Evolutionary conservation across 2,888 invertebrate species (phyloP).

Genomic region (Cerastoderma edule): DNA sequence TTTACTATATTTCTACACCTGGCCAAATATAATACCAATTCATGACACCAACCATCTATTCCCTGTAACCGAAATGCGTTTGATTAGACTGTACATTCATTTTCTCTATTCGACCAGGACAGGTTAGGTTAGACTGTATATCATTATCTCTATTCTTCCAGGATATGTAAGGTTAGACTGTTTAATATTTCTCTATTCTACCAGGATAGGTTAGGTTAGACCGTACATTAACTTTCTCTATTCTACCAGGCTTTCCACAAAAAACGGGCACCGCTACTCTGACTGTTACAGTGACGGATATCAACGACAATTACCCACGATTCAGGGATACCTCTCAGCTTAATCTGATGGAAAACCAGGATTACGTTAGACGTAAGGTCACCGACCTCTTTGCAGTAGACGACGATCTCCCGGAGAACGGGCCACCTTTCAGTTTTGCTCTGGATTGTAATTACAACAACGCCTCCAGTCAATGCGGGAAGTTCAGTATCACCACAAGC

Average conservation of each 20-base stretch:
- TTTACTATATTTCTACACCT: too few relatives aligned
- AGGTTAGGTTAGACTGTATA: too few relatives aligned
- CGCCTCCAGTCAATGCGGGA: conserved; percentile 33
- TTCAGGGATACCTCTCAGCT: conserved; percentile 87
- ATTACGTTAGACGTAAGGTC: conserved; percentile 11
- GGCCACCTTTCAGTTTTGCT: conserved; percentile 90
- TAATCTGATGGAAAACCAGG: conserved; percentile 46
- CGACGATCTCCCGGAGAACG: conserved; percentile 75
- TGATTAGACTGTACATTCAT: too few relatives aligned
- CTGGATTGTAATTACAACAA: conserved; percentile 42
- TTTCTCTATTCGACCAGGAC: too few relatives aligned
- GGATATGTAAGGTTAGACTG: too few relatives aligned
- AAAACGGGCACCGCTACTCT: conserved; percentile 94
- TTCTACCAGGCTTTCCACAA: conserved; percentile 76
- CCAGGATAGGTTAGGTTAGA: too few relatives aligned
- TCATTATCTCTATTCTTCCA: too few relatives aligned
- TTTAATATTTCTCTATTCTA: too few relatives aligned
- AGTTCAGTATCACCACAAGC: conserved; percentile 14
- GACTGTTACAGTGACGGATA: conserved; percentile 95
- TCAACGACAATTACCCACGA: conserved; percentile 98
- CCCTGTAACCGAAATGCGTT: too few relatives aligned
- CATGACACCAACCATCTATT: too few relatives aligned
- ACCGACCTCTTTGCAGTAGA: conserved; percentile 71
- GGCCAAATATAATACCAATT: too few relatives aligned
- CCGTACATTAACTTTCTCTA: too few relatives aligned